Evolutionary conservation across 2,797 vertebrate species (phyloP).

Genomic region (Lateolabrax maculatus): DNA sequence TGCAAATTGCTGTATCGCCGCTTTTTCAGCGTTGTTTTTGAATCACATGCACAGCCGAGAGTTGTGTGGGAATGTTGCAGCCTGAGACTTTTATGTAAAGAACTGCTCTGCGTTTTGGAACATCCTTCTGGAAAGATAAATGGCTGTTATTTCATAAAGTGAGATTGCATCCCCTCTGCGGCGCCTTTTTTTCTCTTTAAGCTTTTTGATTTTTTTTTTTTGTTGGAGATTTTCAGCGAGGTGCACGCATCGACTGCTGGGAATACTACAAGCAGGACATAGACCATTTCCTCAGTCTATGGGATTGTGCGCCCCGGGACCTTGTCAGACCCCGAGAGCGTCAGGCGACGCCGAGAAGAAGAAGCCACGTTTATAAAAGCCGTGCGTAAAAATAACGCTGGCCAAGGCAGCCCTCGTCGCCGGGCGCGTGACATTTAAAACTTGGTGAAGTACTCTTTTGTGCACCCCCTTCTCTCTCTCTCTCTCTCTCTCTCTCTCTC

Average conservation of each 20-base stretch:
- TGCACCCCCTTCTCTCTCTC: slow-evolving; percentile 65
- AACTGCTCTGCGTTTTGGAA: slow-evolving; percentile 60
- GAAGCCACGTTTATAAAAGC: slow-evolving; percentile 78
- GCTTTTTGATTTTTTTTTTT: too few relatives aligned
- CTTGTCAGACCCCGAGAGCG: slow-evolving; percentile 74
- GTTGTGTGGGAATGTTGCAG: slow-evolving; percentile 69
- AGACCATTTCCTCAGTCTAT: slow-evolving; percentile 52
- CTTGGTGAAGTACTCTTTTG: slow-evolving; percentile 78
- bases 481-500: too few relatives aligned
- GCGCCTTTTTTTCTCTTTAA: slow-evolving; percentile 47
- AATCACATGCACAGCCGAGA: slow-evolving; percentile 37
- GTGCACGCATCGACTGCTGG: slow-evolving; percentile 62
- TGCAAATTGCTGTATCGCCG: slow-evolving; percentile 48
- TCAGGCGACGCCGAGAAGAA: slow-evolving; percentile 74
- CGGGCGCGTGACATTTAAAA: slow-evolving; percentile 82
- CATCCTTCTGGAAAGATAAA: slow-evolving; percentile 67
- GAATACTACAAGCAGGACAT: slow-evolving; percentile 64
- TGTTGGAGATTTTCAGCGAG: slow-evolving; percentile 62
- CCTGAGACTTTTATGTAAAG: slow-evolving; percentile 43
- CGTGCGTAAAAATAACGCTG: slow-evolving; percentile 85
- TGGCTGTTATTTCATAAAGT: slow-evolving; percentile 62
- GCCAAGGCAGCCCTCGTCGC: slow-evolving; percentile 74
- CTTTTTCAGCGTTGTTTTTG: slow-evolving; percentile 27
- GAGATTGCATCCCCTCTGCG: slow-evolving; percentile 44
- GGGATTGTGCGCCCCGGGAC: slow-evolving; percentile 82